Base-by-base conservation (phyloP, 1,140 invertebrate species). In the Tetramorium parvispinum region DNA sequence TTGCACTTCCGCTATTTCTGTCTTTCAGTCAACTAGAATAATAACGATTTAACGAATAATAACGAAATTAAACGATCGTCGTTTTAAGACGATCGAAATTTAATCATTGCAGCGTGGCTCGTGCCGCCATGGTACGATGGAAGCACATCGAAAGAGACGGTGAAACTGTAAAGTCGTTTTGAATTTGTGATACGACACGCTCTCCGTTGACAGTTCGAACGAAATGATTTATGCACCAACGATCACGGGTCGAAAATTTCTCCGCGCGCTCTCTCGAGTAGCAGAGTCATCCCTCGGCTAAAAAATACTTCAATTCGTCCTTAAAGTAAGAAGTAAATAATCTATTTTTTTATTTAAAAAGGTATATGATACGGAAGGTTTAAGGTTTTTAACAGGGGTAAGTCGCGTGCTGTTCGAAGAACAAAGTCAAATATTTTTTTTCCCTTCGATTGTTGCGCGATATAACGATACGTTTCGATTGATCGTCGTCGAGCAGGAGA, bases 141-240 rank as follows among this genome's bases (percentile, higher is more conserved):
- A 83, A 75, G 18, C n/a, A 83, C 55, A 61, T 55, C 37, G 68
- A 61, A 32, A 83, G 40, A 83, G 68, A 37, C n/a, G 8, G 43
- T 83, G 53, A 61, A 83, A 82, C 40, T 73, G 21, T 57, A 70
- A 71, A 82, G 75, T 83, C 13, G 13, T 82, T 73, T 73, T 24
- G 37, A 73, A 61, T 83, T 83, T 75, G 68, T 83, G 79, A 83
- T 83, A 83, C 53, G 40, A 83, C 68, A 83, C 79, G 53, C 53
- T 82, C 66, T 71, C 66, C 79, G 55, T 73, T 59, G 66, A 73
- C 65, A 71, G 3, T 73, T 83, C n/a, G 27, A 75, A 82, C 37
- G 24, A 71, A 57, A 83, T 73, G 40, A 73, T 82, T 70, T 37
- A 82, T 61, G 68, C 79, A 59, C 24, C 68, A 21, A 32, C 40